A percentile compares a stretch with the other conserved stretches of the same genome.
These are phyloP conservation scores for Sphaerophoria taeniata DNA, from an alignment of 2,888 invertebrate species.

Conservation along the genomic window DNA sequence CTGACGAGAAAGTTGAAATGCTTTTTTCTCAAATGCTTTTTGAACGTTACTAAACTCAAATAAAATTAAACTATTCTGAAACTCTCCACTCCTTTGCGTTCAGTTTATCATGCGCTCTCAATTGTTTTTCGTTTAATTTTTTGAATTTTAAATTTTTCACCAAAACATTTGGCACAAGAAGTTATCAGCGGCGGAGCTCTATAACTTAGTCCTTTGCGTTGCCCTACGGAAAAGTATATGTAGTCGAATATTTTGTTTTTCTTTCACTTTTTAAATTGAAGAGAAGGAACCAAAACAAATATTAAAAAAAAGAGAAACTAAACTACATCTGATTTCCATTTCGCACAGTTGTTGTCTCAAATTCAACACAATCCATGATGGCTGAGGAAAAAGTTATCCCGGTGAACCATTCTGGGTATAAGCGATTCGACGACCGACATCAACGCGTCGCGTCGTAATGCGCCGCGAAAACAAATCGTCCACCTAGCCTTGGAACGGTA, in stretches of 20 bases:
- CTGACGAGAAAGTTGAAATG: no score
- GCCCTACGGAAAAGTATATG: no score
- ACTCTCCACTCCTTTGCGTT: no score
- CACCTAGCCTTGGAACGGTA: constrained; percentile 12
- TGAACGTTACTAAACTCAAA: no score
- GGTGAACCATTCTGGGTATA: background rate
- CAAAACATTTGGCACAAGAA: constrained; percentile 11
- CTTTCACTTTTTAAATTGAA: constrained; percentile 15
- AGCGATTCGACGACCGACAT: no score
- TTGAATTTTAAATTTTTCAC: constrained; percentile 28
- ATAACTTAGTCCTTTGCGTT: constrained; percentile 32
- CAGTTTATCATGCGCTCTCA: no score
- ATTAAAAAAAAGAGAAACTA: constrained; percentile 18
- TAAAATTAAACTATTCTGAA: no score
- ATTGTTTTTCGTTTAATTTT: constrained; percentile 34
- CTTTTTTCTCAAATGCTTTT: no score
- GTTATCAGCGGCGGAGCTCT: constrained; percentile 8
- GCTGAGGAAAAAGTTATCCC: constrained; percentile 42
- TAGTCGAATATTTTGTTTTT: constrained; percentile 37
- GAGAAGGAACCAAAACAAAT: background rate
- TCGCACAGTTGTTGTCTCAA: constrained; percentile 63
- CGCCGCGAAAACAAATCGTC: background rate
- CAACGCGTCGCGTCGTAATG: no score
- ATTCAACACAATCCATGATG: constrained; percentile 53
- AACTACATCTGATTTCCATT: constrained; percentile 71